Percentiles rank a stretch among this genome's conserved stretches.
phyloP scores from a whole-genome alignment of 2,113 vertebrate species.

The Callionymus lyra region DNA sequence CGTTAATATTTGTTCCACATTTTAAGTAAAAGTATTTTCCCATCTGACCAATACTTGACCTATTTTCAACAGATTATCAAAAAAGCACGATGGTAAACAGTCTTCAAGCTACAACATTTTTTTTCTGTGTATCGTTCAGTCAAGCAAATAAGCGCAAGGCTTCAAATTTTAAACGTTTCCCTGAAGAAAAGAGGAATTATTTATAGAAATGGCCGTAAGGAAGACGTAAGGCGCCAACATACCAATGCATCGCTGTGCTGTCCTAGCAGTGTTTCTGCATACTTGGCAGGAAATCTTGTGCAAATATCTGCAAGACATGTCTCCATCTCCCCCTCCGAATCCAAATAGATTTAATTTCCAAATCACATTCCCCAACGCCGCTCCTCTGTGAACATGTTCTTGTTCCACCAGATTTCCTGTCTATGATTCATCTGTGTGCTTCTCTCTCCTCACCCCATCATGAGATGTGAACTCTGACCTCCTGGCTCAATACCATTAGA shows the following conservation, averaged over 20 bases:
- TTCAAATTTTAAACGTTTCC: constrained; percentile 1
- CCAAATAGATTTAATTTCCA: constrained; percentile 1
- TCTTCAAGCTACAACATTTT: no score
- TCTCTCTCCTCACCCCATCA: constrained; percentile 24
- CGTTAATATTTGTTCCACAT: no score
- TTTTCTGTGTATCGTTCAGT: no score
- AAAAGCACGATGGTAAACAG: no score
- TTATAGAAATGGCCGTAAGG: constrained; percentile 6
- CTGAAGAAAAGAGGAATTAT: constrained; percentile 8
- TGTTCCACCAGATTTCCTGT: constrained; percentile 2
- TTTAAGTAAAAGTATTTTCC: no score
- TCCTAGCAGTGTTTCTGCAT: constrained; percentile 11
- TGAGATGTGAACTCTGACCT: constrained; percentile 45
- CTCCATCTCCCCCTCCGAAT: constrained; percentile 12
- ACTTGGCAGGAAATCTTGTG: constrained; percentile 19
- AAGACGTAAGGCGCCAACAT: constrained; percentile 14
- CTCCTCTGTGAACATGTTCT: not conserved
- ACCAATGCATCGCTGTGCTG: constrained; percentile 18
- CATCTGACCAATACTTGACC: no score
- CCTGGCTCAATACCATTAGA: constrained; percentile 36
- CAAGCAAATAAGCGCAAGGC: constrained; percentile 1
- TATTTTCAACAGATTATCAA: no score
- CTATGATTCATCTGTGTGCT: constrained; percentile 10
- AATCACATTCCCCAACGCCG: constrained; percentile 5
- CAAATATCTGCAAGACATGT: constrained; percentile 18